A percentile compares a stretch with the other conserved stretches of the same genome.
Evolutionary conservation across 2,888 invertebrate genomes (phyloP).

Genomic region (Conomelus anceps): DNA sequence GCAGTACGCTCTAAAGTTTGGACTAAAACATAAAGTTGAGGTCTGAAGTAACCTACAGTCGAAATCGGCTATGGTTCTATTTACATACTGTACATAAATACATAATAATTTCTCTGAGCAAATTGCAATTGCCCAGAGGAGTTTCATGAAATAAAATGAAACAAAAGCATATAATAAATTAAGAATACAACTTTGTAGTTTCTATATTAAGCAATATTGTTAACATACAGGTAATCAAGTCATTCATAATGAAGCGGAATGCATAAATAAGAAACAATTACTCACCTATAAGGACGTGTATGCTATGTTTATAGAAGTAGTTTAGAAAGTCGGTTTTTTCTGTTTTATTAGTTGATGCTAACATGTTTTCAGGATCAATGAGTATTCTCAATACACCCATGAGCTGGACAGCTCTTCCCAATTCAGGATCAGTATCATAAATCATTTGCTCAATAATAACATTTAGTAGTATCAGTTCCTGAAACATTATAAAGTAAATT

Average conservation of each 20-base stretch:
- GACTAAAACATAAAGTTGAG: no score
- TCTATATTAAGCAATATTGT: no score
- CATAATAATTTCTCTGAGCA: no score
- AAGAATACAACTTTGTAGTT: no score
- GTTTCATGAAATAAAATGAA: no score
- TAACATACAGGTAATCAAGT: no score
- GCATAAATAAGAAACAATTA: slow-evolving; percentile 26
- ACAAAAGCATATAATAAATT: no score
- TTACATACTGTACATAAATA: no score
- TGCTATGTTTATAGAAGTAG: slow-evolving; percentile 98
- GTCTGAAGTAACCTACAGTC: no score
- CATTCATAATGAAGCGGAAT: neutral
- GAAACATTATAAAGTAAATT: slow-evolving; percentile 33
- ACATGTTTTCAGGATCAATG: slow-evolving; percentile 97
- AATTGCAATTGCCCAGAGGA: no score
- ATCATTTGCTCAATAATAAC: slow-evolving; percentile 98
- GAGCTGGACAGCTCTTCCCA: slow-evolving; percentile 95
- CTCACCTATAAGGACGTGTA: slow-evolving; percentile 87
- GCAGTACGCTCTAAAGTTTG: no score
- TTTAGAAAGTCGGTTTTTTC: slow-evolving; percentile 97
- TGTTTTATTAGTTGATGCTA: slow-evolving; percentile 84
- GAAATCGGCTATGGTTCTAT: no score
- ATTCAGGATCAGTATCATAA: slow-evolving; percentile 91
- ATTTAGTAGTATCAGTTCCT: slow-evolving; percentile 91
- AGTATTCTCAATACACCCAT: slow-evolving; percentile 89